phyloP scores from a whole-genome alignment of 2,113 vertebrate genomes.

The Colistium nudipinnis region DNA sequence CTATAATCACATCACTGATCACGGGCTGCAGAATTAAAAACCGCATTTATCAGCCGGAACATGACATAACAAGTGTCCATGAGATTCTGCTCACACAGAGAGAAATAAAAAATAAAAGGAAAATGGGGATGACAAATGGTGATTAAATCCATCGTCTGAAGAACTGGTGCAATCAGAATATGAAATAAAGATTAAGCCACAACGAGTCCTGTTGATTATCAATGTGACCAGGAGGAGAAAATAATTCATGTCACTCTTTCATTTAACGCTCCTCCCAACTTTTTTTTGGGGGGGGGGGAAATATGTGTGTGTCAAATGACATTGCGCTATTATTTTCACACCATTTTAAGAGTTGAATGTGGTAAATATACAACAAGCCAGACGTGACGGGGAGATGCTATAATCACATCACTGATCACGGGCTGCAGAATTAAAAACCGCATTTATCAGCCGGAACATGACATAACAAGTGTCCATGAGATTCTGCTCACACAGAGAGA shows the following conservation, averaged over 20 bases:
- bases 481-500: not conserved
- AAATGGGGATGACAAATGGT: constrained; percentile 32
- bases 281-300: too few species aligned
- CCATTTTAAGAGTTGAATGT: too few species aligned
- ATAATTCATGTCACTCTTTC: constrained; percentile 21
- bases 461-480: constrained; percentile 4
- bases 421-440: not conserved
- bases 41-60: not conserved
- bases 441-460: not conserved
- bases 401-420: not conserved
- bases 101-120: constrained; percentile 10
- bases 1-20: not conserved
- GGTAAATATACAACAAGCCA: too few species aligned
- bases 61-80: not conserved
- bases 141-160: constrained; percentile 54
- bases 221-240: constrained; percentile 22
- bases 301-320: too few species aligned
- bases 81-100: not conserved
- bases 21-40: not conserved
- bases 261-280: too few species aligned
- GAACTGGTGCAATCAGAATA: constrained; percentile 55
- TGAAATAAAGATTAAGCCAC: constrained; percentile 51
- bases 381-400: too few species aligned
- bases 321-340: too few species aligned
- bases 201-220: constrained; percentile 39